Conservation (phyloP, 35 echinoderm and acorn worm species). For the Ptychodera flava region DNA sequence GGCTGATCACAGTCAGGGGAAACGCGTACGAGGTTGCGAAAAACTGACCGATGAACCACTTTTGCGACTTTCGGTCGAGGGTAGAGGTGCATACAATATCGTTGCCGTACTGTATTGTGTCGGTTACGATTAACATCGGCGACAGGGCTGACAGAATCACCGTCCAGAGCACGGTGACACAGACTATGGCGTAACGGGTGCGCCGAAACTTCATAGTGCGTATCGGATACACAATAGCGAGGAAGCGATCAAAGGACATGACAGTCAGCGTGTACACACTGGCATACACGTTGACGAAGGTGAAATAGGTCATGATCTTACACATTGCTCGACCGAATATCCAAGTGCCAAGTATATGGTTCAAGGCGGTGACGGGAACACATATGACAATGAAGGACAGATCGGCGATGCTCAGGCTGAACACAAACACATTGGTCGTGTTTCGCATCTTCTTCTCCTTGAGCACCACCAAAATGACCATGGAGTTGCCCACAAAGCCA, state of each 20-base stretch:
- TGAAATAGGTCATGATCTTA: background rate
- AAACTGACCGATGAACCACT: background rate
- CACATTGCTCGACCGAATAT: background rate
- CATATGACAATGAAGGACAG: conserved; percentile 9
- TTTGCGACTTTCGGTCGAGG: background rate
- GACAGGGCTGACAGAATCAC: background rate
- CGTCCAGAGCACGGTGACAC: background rate
- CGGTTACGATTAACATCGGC: background rate
- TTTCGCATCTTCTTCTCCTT: background rate
- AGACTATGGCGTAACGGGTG: background rate
- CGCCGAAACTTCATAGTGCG: background rate
- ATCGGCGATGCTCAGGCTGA: background rate
- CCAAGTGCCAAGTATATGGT: background rate
- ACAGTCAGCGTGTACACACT: background rate
- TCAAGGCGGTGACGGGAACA: background rate
- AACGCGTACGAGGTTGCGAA: background rate
- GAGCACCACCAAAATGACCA: background rate
- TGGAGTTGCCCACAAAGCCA: background rate
- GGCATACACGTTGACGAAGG: background rate
- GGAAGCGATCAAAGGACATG: background rate
- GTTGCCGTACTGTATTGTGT: background rate
- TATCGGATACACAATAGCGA: background rate
- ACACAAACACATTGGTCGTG: background rate
- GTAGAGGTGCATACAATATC: background rate
- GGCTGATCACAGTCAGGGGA: background rate